Percentiles rank a stretch among this genome's conserved stretches.
Evolutionary conservation across 2,797 vertebrate genomes (phyloP).

Genomic region (Amblyraja radiata): DNA sequence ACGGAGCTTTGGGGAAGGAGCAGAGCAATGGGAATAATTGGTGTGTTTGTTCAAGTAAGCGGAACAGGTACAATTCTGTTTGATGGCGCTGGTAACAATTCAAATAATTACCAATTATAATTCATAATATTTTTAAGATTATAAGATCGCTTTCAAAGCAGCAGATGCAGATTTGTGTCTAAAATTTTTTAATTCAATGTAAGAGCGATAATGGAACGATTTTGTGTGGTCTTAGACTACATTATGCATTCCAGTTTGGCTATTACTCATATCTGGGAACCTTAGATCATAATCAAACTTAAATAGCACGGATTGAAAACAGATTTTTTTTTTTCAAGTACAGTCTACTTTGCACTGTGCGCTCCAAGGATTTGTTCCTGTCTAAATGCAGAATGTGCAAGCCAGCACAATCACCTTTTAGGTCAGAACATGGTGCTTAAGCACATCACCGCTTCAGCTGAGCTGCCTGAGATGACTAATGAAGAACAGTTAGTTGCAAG

Average conservation of each 20-base stretch:
- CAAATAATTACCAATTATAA: not conserved
- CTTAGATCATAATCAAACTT: not conserved
- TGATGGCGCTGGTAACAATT: not conserved
- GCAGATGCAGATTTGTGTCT: not conserved
- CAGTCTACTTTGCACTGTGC: not conserved
- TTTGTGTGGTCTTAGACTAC: not conserved
- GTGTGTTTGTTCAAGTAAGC: not conserved
- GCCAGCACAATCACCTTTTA: not conserved
- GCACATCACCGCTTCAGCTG: not conserved
- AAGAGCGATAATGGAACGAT: not conserved
- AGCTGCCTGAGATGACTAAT: not conserved
- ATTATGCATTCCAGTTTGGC: not conserved
- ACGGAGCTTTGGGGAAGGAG: not conserved
- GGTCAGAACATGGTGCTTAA: not conserved
- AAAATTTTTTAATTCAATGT: not conserved
- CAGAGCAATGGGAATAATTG: not conserved
- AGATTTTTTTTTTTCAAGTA: not conserved
- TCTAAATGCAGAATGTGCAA: not conserved
- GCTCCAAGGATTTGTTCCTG: not conserved
- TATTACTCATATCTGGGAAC: not conserved
- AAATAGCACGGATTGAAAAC: not conserved
- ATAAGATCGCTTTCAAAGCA: conserved; percentile 3
- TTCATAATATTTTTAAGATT: not conserved
- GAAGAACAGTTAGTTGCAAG: not conserved
- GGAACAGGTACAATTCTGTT: not conserved